Evolutionary conservation across 2,888 invertebrate genomes (phyloP).

Genomic region (Zaprionus obscuricornis): DNA sequence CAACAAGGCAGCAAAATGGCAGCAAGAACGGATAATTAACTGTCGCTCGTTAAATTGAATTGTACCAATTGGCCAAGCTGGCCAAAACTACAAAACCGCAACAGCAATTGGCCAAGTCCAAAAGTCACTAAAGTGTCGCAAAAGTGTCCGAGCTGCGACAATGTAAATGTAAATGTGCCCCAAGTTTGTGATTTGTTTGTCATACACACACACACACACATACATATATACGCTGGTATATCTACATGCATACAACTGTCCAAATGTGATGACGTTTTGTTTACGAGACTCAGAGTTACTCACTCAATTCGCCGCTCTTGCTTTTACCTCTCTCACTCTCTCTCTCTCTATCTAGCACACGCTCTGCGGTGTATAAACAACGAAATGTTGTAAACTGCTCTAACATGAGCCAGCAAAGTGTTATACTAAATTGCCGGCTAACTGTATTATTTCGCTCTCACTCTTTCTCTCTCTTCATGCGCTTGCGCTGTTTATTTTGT

Average conservation of each 20-base stretch:
- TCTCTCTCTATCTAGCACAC: no score
- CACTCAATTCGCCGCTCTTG: constrained; percentile 4
- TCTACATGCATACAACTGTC: constrained; percentile 12
- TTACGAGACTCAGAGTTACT: constrained; percentile 42
- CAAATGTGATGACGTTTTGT: constrained; percentile 67
- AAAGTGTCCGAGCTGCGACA: constrained; percentile 29
- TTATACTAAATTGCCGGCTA: constrained; percentile 66
- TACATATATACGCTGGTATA: constrained; percentile 7
- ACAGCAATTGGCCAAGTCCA: constrained; percentile 45
- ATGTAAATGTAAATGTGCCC: constrained; percentile 46
- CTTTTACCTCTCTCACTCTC: no score
- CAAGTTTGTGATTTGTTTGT: constrained; percentile 61
- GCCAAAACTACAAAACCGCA: constrained; percentile 56
- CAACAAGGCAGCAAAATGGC: constrained; percentile 44
- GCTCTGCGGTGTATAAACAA: constrained; percentile 47
- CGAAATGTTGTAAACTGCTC: constrained; percentile 43
- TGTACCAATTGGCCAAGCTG: constrained; percentile 51
- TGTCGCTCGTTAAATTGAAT: constrained; percentile 57
- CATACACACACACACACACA: constrained; percentile 13
- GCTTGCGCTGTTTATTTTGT: constrained; percentile 45
- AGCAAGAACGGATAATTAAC: constrained; percentile 66
- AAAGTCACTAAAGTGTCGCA: constrained; percentile 46
- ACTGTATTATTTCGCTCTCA: no score
- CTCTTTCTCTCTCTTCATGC: no score
- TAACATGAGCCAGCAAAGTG: constrained; percentile 30